A percentile compares a stretch with the other conserved stretches of the same genome.
phyloP scores from a whole-genome alignment of 2,888 invertebrate genomes.

The Axea sp. region DNA sequence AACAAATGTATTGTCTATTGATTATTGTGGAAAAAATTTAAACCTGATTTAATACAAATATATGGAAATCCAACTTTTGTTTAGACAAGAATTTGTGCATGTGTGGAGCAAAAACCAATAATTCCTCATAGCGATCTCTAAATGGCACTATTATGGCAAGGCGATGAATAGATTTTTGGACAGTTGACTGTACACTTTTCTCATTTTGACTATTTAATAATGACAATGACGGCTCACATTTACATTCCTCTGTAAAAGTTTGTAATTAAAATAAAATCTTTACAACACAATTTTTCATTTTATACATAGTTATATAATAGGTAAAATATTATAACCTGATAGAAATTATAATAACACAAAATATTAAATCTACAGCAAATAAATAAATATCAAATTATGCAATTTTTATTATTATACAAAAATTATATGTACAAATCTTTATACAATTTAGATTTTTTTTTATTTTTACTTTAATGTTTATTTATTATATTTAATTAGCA shows the following conservation, averaged over 20 bases:
- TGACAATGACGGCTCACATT: conserved; percentile 63
- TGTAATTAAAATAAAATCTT: too few relatives aligned
- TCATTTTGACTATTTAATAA: conserved; percentile 16
- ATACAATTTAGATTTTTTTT: too few relatives aligned
- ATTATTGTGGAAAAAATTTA: neutral
- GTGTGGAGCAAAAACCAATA: conserved; percentile 95
- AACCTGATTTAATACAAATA: conserved; percentile 95
- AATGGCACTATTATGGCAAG: conserved; percentile 96
- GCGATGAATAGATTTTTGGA: conserved; percentile 79
- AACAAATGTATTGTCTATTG: too few relatives aligned
- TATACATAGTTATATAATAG: neutral
- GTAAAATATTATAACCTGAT: too few relatives aligned
- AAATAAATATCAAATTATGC: too few relatives aligned
- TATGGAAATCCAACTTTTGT: conserved; percentile 90
- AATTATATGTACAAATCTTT: too few relatives aligned
- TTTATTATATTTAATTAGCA: too few relatives aligned
- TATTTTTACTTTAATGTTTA: too few relatives aligned
- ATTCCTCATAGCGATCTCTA: conserved; percentile 96
- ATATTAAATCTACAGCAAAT: too few relatives aligned
- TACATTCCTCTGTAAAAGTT: conserved; percentile 70
- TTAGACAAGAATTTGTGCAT: conserved; percentile 89
- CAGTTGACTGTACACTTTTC: conserved; percentile 28
- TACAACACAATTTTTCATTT: too few relatives aligned
- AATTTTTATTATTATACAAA: too few relatives aligned
- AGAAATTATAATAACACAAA: too few relatives aligned